Evolutionary conservation across 2,888 invertebrate species (phyloP).

Genomic region (Thalpophila matura): DNA sequence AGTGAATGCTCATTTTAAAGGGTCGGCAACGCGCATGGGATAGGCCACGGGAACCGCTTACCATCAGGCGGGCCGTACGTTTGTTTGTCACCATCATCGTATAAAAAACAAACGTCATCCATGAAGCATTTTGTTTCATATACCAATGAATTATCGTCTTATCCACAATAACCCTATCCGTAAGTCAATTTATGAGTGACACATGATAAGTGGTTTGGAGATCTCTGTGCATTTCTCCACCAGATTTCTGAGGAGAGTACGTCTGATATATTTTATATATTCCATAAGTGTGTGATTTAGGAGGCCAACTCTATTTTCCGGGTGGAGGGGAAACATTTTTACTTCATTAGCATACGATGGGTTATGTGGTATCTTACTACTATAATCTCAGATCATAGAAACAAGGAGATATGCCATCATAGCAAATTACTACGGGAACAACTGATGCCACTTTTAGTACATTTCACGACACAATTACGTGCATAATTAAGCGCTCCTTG

Average conservation of each 20-base stretch:
- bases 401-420: no score
- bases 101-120: no score
- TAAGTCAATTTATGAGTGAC: conserved; percentile 25
- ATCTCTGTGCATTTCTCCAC: conserved; percentile 16
- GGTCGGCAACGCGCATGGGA: no score
- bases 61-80: no score
- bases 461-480: no score
- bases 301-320: conserved; percentile 26
- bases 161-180: conserved; percentile 22
- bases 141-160: conserved; percentile 9
- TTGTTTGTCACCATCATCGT: no score
- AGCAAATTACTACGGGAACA: no score
- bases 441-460: no score
- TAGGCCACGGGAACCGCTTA: no score
- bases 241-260: conserved; percentile 6
- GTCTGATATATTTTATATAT: conserved; percentile 36
- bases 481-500: no score
- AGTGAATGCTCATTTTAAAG: no score
- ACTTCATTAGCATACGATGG: conserved; percentile 55
- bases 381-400: no score
- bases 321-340: conserved; percentile 36
- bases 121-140: not conserved
- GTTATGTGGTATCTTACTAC: conserved; percentile 47
- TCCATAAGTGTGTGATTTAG: conserved; percentile 53
- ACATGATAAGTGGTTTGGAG: conserved; percentile 15